Evolutionary conservation across 2,888 invertebrate genomes (phyloP).

Genomic region (Parnassius smintheus): DNA sequence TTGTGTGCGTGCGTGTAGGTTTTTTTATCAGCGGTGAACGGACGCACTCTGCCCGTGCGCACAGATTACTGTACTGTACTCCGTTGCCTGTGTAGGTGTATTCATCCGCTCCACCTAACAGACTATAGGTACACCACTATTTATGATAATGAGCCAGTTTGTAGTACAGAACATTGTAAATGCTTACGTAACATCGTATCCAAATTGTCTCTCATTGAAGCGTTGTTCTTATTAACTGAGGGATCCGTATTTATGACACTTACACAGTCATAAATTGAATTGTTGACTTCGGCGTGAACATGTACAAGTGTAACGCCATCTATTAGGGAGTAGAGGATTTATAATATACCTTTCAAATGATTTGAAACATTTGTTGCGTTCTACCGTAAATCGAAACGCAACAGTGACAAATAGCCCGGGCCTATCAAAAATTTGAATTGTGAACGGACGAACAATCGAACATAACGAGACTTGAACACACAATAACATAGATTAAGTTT

Average conservation of each 20-base stretch:
- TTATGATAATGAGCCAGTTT: not conserved
- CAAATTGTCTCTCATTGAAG: not conserved
- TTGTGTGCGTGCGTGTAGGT: constrained; percentile 51
- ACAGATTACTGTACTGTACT: constrained; percentile 51
- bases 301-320: constrained; percentile 33
- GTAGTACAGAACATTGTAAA: not conserved
- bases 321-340: constrained; percentile 24
- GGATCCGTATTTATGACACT: not conserved
- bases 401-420: no score
- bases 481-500: no score
- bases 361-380: no score
- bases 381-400: no score
- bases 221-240: not conserved
- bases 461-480: no score
- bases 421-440: no score
- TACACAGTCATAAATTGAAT: not conserved
- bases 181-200: not conserved
- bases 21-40: constrained; percentile 67
- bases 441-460: no score
- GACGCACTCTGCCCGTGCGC: constrained; percentile 61
- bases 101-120: constrained; percentile 60
- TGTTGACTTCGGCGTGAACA: not conserved
- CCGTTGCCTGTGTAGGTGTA: constrained; percentile 57
- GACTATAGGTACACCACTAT: not conserved
- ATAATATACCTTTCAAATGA: no score